These are phyloP conservation scores for Lasioglossum villosulum DNA, from an alignment of 2,888 invertebrate species.

Conservation along the genomic window DNA sequence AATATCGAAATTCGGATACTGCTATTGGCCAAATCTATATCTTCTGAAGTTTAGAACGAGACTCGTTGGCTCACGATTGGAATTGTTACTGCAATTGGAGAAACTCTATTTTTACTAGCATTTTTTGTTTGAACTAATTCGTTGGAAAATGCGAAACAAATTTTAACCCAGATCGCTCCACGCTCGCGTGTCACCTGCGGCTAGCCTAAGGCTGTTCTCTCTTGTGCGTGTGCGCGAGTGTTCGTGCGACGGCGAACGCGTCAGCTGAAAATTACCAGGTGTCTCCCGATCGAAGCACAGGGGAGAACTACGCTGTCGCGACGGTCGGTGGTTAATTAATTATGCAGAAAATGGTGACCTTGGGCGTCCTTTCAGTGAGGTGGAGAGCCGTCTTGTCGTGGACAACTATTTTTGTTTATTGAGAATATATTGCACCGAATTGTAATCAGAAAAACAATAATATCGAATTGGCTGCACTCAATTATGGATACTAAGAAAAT, in stretches of 20 bases:
- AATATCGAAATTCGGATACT: too few relatives aligned
- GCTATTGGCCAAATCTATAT: too few relatives aligned
- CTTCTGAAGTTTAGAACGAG: too few relatives aligned
- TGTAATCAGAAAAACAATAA: too few relatives aligned
- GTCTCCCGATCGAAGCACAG: slow-evolving; percentile 29
- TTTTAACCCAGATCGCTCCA: background rate
- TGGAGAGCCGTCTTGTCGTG: background rate
- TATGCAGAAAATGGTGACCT: slow-evolving; percentile 41
- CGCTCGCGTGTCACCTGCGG: slow-evolving; percentile 49
- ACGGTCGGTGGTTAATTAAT: slow-evolving; percentile 42
- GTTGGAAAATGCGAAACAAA: background rate
- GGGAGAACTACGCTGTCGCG: background rate
- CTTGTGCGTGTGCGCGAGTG: slow-evolving; percentile 26
- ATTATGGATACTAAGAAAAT: too few relatives aligned
- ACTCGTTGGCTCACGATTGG: too few relatives aligned
- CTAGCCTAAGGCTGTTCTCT: slow-evolving; percentile 55
- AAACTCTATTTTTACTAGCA: background rate
- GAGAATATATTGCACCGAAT: background rate
- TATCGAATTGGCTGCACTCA: too few relatives aligned
- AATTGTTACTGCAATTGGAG: too few relatives aligned
- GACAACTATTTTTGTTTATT: background rate
- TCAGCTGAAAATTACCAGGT: slow-evolving; percentile 52
- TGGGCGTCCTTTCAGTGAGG: slow-evolving; percentile 16
- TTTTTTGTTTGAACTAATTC: background rate
- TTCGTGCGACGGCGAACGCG: slow-evolving; percentile 10